phyloP scores from a whole-genome alignment of 2,113 vertebrate species.

The Alaudala cheleensis region DNA sequence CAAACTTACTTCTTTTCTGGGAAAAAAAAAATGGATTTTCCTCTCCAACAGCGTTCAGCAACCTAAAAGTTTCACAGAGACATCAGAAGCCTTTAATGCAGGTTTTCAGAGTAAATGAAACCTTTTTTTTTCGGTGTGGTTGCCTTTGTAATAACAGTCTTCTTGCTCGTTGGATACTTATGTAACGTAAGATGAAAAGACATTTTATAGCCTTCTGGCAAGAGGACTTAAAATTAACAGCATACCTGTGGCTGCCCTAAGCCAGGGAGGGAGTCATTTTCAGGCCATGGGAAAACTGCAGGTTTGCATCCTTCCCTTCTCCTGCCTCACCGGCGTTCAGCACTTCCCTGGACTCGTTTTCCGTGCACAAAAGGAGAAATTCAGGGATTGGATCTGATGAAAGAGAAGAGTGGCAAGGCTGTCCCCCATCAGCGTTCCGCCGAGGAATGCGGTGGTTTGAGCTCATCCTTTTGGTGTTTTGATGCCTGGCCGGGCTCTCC shows the following conservation, averaged over 20 bases:
- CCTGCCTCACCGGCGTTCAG: background rate
- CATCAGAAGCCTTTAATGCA: constrained; percentile 52
- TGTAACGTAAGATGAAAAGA: constrained; percentile 72
- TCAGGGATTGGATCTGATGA: background rate
- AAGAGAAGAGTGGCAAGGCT: background rate
- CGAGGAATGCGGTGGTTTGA: background rate
- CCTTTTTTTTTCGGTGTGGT: constrained; percentile 45
- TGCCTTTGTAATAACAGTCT: constrained; percentile 67
- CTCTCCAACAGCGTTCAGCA: background rate
- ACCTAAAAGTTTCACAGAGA: constrained; percentile 27
- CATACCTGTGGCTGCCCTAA: constrained; percentile 62
- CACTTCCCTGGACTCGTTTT: background rate
- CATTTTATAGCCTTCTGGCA: constrained; percentile 69
- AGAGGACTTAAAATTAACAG: constrained; percentile 50
- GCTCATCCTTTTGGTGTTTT: background rate
- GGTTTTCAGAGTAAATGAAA: constrained; percentile 56
- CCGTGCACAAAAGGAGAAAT: background rate
- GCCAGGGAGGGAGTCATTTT: constrained; percentile 61
- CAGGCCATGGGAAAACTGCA: constrained; percentile 68
- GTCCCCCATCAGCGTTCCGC: background rate
- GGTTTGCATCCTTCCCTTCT: constrained; percentile 31
- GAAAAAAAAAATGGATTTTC: background rate
- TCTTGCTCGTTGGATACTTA: constrained; percentile 65
- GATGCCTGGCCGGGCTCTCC: background rate
- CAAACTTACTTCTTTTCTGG: background rate